These are phyloP conservation scores for Kryptolebias marmoratus DNA, from an alignment of 2,113 vertebrate genomes.

Conservation along the genomic window DNA sequence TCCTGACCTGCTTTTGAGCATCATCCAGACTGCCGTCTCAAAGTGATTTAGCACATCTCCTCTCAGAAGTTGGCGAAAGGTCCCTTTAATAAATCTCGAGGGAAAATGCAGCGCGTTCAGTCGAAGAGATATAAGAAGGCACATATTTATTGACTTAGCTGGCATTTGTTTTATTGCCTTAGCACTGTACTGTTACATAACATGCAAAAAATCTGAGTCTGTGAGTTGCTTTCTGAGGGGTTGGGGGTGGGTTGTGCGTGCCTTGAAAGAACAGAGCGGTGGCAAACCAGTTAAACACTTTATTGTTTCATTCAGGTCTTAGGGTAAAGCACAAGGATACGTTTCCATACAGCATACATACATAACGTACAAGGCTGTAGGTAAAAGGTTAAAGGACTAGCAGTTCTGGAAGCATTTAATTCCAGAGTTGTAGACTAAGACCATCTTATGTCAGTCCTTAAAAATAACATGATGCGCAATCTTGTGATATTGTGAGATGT, in stretches of 20 bases:
- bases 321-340: too few species aligned
- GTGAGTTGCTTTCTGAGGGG: too few species aligned
- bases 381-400: too few species aligned
- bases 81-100: conserved; percentile 40
- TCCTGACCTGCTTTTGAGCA: conserved; percentile 26
- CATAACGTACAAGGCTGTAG: too few species aligned
- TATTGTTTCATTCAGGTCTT: background rate
- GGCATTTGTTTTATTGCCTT: conserved; percentile 38
- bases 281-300: background rate
- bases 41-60: conserved; percentile 49
- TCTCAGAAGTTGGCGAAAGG: conserved; percentile 28
- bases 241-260: conserved; percentile 19
- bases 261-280: background rate
- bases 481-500: too few species aligned
- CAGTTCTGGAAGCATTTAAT: too few species aligned
- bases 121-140: conserved; percentile 41
- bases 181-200: conserved; percentile 50
- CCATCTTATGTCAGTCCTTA: too few species aligned
- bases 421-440: too few species aligned
- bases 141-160: conserved; percentile 26
- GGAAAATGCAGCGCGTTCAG: conserved; percentile 35
- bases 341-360: too few species aligned
- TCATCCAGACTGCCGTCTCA: conserved; percentile 50
- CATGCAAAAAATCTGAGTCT: background rate
- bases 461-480: too few species aligned